Conservation (phyloP, 2,888 invertebrate genomes). For the Epinotia bilunana region DNA sequence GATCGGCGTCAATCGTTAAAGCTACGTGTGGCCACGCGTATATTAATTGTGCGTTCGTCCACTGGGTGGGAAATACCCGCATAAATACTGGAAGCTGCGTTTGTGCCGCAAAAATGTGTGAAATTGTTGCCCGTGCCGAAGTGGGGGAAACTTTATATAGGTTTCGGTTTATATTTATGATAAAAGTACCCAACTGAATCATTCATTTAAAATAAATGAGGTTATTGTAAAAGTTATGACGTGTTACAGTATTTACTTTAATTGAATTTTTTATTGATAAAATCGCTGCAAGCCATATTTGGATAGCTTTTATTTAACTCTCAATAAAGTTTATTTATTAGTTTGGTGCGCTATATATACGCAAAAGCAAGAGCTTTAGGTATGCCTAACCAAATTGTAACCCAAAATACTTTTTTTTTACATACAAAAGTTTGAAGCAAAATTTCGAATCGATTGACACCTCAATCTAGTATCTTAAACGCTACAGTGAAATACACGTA, state of each 20-base stretch:
- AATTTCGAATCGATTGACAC: no score
- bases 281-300: not conserved
- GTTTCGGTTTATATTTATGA: not conserved
- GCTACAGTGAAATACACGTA: no score
- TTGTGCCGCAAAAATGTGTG: conserved; percentile 12
- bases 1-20: conserved; percentile 20
- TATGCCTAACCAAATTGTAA: no score
- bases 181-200: not conserved
- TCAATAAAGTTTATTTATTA: not conserved
- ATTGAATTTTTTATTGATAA: not conserved
- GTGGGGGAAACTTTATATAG: not conserved
- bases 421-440: no score
- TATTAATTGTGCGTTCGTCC: conserved; percentile 19
- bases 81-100: conserved; percentile 4
- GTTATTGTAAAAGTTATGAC: not conserved
- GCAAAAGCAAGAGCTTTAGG: no score
- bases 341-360: not conserved
- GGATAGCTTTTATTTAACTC: not conserved
- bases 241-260: not conserved
- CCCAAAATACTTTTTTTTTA: no score
- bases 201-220: not conserved
- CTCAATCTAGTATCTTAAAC: no score
- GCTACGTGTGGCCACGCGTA: conserved; percentile 19
- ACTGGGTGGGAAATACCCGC: conserved; percentile 25
- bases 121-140: not conserved